Conservation (phyloP, 2,113 vertebrate genomes). For the Eclectus roratus region DNA sequence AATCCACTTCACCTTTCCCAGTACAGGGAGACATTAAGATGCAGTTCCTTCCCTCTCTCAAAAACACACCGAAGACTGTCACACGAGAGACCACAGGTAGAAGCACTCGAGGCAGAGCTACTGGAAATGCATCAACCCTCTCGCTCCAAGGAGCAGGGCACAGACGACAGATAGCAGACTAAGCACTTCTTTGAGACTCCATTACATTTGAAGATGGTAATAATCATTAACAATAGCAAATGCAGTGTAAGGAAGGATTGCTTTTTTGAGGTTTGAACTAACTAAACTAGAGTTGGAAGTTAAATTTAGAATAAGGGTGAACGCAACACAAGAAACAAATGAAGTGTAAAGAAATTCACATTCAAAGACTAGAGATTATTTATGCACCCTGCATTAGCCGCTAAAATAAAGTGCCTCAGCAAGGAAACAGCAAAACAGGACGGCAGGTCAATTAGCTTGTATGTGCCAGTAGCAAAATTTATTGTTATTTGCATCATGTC, state of each 20-base stretch:
- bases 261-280: neutral
- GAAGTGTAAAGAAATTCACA: neutral
- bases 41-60: neutral
- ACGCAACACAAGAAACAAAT: neutral
- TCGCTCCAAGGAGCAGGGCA: neutral
- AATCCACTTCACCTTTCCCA: neutral
- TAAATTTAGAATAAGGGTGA: neutral
- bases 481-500: neutral
- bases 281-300: neutral
- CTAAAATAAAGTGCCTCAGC: neutral
- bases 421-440: neutral
- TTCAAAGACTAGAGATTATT: neutral
- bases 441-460: neutral
- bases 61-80: neutral
- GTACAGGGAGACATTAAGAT: neutral
- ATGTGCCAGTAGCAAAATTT: neutral
- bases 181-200: neutral
- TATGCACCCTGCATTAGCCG: neutral
- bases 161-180: fast-evolving
- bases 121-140: neutral
- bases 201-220: neutral
- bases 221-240: neutral
- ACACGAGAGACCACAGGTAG: neutral
- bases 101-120: neutral
- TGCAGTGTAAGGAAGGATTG: neutral